Percentiles rank a stretch among this genome's conserved stretches.
Evolutionary conservation across 1,140 invertebrate genomes (phyloP).

Genomic region (Luehdorfia chinensis): DNA sequence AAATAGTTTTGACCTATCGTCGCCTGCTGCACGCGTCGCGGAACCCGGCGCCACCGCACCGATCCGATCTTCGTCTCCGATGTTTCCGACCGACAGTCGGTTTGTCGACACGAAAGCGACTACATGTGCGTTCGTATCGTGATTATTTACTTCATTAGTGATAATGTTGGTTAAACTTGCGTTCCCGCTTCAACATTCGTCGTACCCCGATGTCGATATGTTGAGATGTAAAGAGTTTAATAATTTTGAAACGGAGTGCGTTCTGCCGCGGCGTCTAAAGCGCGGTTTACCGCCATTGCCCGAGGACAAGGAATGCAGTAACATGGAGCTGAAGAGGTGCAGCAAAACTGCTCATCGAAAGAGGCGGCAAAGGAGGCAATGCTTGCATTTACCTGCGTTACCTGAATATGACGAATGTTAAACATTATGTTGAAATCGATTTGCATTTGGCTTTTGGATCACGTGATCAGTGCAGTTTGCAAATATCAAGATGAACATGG

Average conservation of each 20-base stretch:
- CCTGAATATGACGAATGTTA: constrained; percentile 61
- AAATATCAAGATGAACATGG: too few relatives aligned
- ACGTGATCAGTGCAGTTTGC: too few relatives aligned
- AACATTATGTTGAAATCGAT: constrained; percentile 21
- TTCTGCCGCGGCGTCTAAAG: constrained; percentile 46
- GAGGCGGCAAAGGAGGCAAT: constrained; percentile 46
- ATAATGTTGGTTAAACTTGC: constrained; percentile 56
- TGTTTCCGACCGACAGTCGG: constrained; percentile 32
- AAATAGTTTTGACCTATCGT: constrained; percentile 32
- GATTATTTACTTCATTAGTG: constrained; percentile 13
- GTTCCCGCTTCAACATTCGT: constrained; percentile 32
- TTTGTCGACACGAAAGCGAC: constrained; percentile 27
- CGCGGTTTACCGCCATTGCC: constrained; percentile 51
- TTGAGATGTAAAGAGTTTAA: constrained; percentile 49
- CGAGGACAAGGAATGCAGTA: constrained; percentile 61
- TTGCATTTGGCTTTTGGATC: too few relatives aligned
- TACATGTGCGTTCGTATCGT: constrained; percentile 30
- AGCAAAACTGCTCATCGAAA: constrained; percentile 36
- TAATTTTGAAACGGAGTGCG: constrained; percentile 51
- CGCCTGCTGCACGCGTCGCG: constrained; percentile 18
- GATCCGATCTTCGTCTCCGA: background rate
- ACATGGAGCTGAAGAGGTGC: constrained; percentile 41
- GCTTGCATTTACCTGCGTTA: constrained; percentile 46
- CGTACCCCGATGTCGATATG: constrained; percentile 58
- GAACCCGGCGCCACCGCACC: background rate